Percentiles rank a stretch among this genome's conserved stretches.
These are phyloP conservation scores for Branchinecta lindahli DNA, from an alignment of 1,140 invertebrate genomes.

Conservation along the genomic window DNA sequence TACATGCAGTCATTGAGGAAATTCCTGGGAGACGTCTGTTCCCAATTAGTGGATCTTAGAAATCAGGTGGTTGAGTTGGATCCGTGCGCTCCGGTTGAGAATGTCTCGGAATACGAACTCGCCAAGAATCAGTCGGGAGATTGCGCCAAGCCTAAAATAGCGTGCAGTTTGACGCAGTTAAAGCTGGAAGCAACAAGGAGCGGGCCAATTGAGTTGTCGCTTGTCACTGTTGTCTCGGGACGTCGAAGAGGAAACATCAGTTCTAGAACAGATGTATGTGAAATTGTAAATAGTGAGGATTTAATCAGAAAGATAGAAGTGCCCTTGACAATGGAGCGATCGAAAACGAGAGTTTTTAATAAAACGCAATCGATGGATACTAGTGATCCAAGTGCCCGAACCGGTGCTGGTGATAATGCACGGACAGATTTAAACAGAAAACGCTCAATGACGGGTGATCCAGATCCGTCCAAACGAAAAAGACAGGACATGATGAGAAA, in stretches of 20 bases:
- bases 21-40: not conserved
- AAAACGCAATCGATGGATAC: conserved; percentile 9
- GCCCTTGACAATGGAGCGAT: conserved; percentile 4
- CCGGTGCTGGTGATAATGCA: conserved; percentile 11
- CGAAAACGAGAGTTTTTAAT: conserved; percentile 2
- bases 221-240: conserved; percentile 6
- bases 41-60: not conserved
- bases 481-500: conserved; percentile 2
- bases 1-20: not conserved
- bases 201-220: not conserved
- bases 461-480: not conserved
- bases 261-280: not conserved
- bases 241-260: not conserved
- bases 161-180: not conserved
- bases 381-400: conserved; percentile 14
- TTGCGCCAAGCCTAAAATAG: not conserved
- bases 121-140: not conserved
- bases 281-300: not conserved
- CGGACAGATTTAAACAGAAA: conserved; percentile 14
- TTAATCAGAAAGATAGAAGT: not conserved
- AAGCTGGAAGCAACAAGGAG: not conserved
- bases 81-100: not conserved
- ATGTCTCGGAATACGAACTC: not conserved
- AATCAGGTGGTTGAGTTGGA: not conserved
- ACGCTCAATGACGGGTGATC: not conserved